These are phyloP conservation scores for Hemiprocne comata DNA, from an alignment of 2,113 vertebrate genomes.

Conservation along the genomic window DNA sequence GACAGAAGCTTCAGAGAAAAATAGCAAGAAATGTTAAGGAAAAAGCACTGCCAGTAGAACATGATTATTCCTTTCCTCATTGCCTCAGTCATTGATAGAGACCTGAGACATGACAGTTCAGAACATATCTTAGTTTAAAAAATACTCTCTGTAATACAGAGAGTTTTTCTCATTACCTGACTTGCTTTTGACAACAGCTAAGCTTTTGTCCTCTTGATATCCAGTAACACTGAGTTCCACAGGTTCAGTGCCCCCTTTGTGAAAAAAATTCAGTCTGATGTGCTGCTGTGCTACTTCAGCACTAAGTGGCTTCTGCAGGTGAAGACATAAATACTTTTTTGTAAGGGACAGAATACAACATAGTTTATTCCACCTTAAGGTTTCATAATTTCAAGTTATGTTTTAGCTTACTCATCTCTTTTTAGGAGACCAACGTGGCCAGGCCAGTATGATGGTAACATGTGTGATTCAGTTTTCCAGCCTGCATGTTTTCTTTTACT, in stretches of 20 bases:
- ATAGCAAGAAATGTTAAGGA: not conserved
- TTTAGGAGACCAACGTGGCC: not conserved
- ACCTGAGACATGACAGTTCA: not conserved
- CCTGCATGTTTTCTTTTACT: not conserved
- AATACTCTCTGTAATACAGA: not conserved
- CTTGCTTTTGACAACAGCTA: not conserved
- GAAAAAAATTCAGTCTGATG: not conserved
- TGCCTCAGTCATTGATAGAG: not conserved
- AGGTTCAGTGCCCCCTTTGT: not conserved
- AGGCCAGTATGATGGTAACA: not conserved
- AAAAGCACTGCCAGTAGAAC: not conserved
- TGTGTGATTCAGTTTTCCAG: not conserved
- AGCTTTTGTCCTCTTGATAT: not conserved
- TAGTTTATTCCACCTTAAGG: not conserved
- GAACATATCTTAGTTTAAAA: not conserved
- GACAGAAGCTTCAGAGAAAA: not conserved
- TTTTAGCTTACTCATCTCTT: conserved; percentile 18
- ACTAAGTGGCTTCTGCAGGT: not conserved
- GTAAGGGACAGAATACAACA: not conserved
- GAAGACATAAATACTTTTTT: not conserved
- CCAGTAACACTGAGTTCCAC: not conserved
- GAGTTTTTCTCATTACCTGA: not conserved
- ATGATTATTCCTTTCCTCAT: not conserved
- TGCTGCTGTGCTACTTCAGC: not conserved
- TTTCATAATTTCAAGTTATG: not conserved